Base-by-base conservation (phyloP, 92 coral and sea anemone genomes). In the Montipora capitata region DNA sequence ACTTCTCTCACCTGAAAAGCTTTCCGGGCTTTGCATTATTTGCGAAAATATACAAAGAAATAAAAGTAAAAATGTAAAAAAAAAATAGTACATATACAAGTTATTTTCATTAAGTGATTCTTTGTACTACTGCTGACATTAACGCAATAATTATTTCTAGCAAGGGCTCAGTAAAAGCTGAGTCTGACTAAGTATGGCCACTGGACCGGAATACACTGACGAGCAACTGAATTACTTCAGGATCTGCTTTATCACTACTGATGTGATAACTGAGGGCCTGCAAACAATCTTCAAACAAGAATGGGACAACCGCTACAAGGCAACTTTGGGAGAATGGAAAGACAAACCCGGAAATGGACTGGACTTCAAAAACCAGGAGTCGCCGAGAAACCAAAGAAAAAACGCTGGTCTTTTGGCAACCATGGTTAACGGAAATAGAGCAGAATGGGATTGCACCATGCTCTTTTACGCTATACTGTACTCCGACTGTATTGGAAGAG, bases 371-470 rank as follows among this genome's bases (percentile, higher is more conserved):
- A 69, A 84, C 42, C 10, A 7, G 9, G 74, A 68, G 52, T 40
- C 74, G 15, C 51, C 74, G 10, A 1, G 51, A 15, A 68, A 39
- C 44, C 74, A 85, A 78, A 66, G 15, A 11, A 43, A 39, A 68
- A 40, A 80, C 40, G 66, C 81, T 1, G 27, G 71, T 62, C 56
- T 79, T 9, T 44, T 79, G 49, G 20, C 87, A n/a, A 44, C 68
- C 3, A 88, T 82, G 62, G 40, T 7, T 13, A 78, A 83, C 7
- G 95, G 95, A 3, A 65, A 88, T 77, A 77, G 82, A 35, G 67
- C 40, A 12, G 83, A 88, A 44, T 92, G 92, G 95, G 95, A 92
- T 39, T 88, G 95, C 52, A 92, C 92, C 39, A 48, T 74, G 48
- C 80, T 68, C n/a, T 68, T 68, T 39, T 68, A 68, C 48, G 74